Percentiles rank a stretch among this genome's conserved stretches.
phyloP scores from a whole-genome alignment of 2,797 vertebrate genomes.

The Gymnothorax reevesii region DNA sequence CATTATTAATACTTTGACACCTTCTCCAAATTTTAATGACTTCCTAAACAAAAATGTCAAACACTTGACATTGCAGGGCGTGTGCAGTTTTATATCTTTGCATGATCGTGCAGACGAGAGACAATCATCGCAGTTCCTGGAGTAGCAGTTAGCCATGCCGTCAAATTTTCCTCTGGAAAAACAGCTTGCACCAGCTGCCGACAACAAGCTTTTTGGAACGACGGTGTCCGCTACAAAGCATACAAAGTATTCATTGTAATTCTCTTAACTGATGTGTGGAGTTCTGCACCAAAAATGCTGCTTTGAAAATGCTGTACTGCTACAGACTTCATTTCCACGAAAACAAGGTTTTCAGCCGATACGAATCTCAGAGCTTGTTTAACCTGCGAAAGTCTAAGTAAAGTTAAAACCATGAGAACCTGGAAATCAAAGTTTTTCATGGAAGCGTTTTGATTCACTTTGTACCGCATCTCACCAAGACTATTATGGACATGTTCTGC shows the following conservation, averaged over 20 bases:
- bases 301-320: neutral
- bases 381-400: neutral
- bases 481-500: too few species aligned
- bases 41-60: conserved; percentile 57
- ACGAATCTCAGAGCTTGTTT: neutral
- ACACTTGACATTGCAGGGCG: conserved; percentile 67
- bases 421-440: conserved; percentile 5
- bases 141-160: conserved; percentile 26
- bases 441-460: neutral
- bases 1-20: conserved; percentile 49
- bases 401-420: neutral
- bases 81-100: conserved; percentile 59
- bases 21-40: neutral
- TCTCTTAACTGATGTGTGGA: neutral
- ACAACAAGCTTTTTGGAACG: neutral
- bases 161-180: neutral
- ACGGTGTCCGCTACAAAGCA: neutral
- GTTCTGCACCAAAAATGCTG: neutral
- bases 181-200: neutral
- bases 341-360: neutral
- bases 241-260: neutral
- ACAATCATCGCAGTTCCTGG: conserved; percentile 56
- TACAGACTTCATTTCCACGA: neutral
- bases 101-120: conserved; percentile 55
- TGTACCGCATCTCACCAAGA: neutral